Base-by-base conservation (phyloP, 2,888 invertebrate genomes). In the Pristionchus maxplancki region DNA sequence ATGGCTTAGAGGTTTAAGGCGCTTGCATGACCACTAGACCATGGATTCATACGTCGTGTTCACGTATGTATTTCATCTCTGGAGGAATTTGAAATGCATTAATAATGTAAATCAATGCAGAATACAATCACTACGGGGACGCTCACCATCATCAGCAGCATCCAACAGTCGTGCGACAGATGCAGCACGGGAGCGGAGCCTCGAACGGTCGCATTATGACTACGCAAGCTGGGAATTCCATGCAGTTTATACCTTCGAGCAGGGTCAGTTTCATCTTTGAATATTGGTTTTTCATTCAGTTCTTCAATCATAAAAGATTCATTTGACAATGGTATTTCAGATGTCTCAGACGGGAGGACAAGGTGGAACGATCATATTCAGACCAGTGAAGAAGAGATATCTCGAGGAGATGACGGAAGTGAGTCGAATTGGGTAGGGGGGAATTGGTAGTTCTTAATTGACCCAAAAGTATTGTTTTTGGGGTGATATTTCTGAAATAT, bases 351-450 rank as follows among this genome's bases (percentile, higher is more conserved):
- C 28, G 31, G 31, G 78, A 13, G 44, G 78, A 31, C n/a, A n/a
- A 40, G 40, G 37, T 15, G 44, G 48, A 20, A 31, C 31, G 11
- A 31, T 58, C 2, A 31, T 53, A 9, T 20, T 83, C 53, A 53
- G 24, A 24, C 82, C 50, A 20, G 44, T 83, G 53, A 83, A 53
- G 82, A 83, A 83, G 82, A 83, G 82, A 83, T 83, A 83, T 53
- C 4, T 31, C n/a, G 82, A 83, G 5, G 82, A 83, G 53, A 53
- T 58, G 50, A 17, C 24, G 2, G 82, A 83, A 53, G 82, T 83
- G 53, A 83, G 82, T 28, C 2, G n/a, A 48, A 13, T 48, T 24
- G 34, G 67, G 67, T 6, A n/a, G n/a, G n/a, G n/a, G n/a, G n/a
- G n/a, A n/a, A n/a, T n/a, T n/a, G n/a, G n/a, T n/a, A n/a, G n/a